Evolutionary conservation across 92 coral and sea anemone species (phyloP).

Genomic region (Phenganax marumi): DNA sequence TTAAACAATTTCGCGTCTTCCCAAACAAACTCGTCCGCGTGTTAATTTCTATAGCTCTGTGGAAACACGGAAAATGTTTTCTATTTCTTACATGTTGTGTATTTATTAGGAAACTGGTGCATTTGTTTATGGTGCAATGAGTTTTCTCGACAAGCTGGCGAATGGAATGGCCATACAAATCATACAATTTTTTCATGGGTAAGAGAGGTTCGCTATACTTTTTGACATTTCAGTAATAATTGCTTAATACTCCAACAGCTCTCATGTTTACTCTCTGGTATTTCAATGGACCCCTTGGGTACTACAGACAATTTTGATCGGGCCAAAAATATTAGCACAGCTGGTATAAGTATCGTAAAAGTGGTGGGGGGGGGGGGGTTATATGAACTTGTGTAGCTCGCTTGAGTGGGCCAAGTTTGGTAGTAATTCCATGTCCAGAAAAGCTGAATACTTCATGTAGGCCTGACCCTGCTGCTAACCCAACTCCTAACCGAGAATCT

Average conservation of each 20-base stretch:
- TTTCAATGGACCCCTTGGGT: no score
- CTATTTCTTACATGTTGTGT: background rate
- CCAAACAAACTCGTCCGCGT: no score
- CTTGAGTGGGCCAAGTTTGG: background rate
- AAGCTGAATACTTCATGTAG: no score
- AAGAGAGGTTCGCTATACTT: slow-evolving; percentile 55
- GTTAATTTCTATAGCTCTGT: no score
- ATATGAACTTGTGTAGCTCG: background rate
- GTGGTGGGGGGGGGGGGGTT: background rate
- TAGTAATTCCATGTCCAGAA: no score
- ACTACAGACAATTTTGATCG: no score
- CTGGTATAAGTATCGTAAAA: no score
- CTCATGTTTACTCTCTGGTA: background rate
- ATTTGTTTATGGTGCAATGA: slow-evolving; percentile 94
- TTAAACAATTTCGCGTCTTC: no score
- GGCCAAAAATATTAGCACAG: no score
- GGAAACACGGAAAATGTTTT: no score
- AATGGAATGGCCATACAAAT: slow-evolving; percentile 83
- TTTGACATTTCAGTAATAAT: background rate
- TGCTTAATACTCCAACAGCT: background rate
- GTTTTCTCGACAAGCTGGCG: slow-evolving; percentile 86
- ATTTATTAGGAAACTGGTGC: slow-evolving; percentile 84
- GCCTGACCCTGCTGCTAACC: no score
- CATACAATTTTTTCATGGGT: slow-evolving; percentile 72
- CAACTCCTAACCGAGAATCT: no score